A percentile compares a stretch with the other conserved stretches of the same genome.
Evolutionary conservation across 2,888 invertebrate genomes (phyloP).

Genomic region (Drosophila stalkeri): DNA sequence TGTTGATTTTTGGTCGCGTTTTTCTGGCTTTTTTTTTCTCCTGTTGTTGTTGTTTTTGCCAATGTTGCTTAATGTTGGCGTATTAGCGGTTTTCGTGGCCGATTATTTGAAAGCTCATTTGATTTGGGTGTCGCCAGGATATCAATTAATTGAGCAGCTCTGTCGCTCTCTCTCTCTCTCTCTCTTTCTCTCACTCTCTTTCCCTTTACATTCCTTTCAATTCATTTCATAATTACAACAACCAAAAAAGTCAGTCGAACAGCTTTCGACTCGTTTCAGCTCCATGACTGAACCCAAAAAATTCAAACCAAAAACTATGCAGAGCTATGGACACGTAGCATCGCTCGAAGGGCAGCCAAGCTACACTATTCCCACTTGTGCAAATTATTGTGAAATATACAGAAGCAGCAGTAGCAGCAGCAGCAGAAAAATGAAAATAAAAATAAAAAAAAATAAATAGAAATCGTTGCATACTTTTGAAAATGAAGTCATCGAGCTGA

Average conservation of each 20-base stretch:
- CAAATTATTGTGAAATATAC: conserved; percentile 77
- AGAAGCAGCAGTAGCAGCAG: conserved; percentile 19
- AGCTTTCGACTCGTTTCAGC: conserved; percentile 1
- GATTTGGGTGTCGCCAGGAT: conserved; percentile 57
- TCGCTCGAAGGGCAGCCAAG: neutral
- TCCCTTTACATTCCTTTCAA: conserved; percentile 40
- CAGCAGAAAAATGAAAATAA: conserved; percentile 1
- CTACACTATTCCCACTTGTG: conserved; percentile 52
- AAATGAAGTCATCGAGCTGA: conserved; percentile 82
- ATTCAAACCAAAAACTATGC: conserved; percentile 53
- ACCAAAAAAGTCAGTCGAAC: conserved; percentile 25
- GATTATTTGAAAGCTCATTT: conserved; percentile 72
- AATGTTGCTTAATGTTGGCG: conserved; percentile 50
- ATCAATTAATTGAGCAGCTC: conserved; percentile 49
- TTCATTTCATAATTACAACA: conserved; percentile 55
- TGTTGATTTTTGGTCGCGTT: conserved; percentile 69
- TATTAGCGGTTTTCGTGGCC: conserved; percentile 83
- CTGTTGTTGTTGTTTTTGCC: conserved; percentile 3
- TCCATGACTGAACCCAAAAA: conserved; percentile 18
- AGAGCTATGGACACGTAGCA: conserved; percentile 69
- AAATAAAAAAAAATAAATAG: conserved; percentile 21
- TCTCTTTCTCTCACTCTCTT: conserved; percentile 22
- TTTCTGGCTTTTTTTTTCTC: conserved; percentile 28
- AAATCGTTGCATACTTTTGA: conserved; percentile 73
- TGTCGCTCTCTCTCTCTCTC: conserved; percentile 25